A percentile compares a stretch with the other conserved stretches of the same genome.
Conservation (phyloP, 2,797 vertebrate genomes). For the Typhlichthys subterraneus region DNA sequence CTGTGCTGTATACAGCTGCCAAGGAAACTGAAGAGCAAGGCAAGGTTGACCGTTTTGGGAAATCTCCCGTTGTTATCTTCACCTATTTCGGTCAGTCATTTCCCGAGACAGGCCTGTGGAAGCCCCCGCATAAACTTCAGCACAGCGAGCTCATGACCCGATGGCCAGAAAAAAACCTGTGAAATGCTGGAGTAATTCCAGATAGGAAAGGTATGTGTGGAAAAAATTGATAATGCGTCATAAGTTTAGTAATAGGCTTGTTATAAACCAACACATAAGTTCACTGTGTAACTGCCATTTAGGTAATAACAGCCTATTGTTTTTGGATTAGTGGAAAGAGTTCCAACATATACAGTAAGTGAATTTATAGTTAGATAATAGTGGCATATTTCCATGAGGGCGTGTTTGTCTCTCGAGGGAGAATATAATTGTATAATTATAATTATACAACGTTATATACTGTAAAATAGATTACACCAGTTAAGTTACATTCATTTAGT, state of each 20-base stretch:
- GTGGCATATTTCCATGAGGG: constrained; percentile 52
- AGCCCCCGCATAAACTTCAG: constrained; percentile 13
- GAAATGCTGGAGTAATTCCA: constrained; percentile 11
- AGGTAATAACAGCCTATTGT: too few species aligned
- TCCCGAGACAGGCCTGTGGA: constrained; percentile 31
- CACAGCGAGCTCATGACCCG: constrained; percentile 26
- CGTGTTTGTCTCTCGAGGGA: constrained; percentile 30
- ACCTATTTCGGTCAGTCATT: constrained; percentile 49
- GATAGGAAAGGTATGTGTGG: constrained; percentile 4
- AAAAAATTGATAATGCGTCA: too few species aligned
- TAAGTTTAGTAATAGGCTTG: too few species aligned
- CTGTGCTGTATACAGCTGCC: constrained; percentile 8
- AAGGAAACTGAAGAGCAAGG: constrained; percentile 31
- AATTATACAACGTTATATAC: too few species aligned
- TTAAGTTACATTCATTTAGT: too few species aligned
- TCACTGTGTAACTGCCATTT: neutral
- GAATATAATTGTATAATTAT: too few species aligned
- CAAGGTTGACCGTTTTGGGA: constrained; percentile 12
- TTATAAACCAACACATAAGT: too few species aligned
- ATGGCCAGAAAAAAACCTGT: constrained; percentile 11
- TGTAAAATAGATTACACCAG: too few species aligned
- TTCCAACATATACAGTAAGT: too few species aligned
- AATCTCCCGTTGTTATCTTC: constrained; percentile 7
- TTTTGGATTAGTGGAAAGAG: too few species aligned
- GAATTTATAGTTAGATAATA: constrained; percentile 8